Base-by-base conservation (phyloP, 1,140 invertebrate species). In the Phymastichus coffea region DNA sequence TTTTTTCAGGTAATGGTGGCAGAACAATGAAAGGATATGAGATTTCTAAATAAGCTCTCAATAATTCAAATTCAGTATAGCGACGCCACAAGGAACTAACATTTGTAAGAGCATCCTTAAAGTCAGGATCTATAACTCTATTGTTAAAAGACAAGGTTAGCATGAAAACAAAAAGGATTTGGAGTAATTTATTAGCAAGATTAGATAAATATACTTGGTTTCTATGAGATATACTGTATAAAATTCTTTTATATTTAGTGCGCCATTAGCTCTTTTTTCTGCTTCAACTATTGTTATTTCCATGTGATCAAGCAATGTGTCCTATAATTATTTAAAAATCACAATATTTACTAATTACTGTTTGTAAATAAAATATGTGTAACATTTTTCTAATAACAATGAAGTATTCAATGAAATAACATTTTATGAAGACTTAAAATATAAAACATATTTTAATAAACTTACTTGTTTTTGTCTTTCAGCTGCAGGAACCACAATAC, bases 171-270 rank as follows among this genome's bases (percentile, higher is more conserved):
- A n/a, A n/a, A n/a, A n/a, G n/a, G n/a, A n/a, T 61, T 57, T 23
- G 35, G n/a, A 1, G 35, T 44, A 22, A 43, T 43, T 43, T 37
- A 49, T 51, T 51, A 47, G 28, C 25, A 37, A 52, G 38, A 15
- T 26, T 35, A 20, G 19, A 33, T 44, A 43, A 25, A 82, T 83
- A 82, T 79, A 90, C 88, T 88, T 92, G 55, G 89, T 87, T 83
- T 93, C 90, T 68, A 93, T 87, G 68, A 92, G 81, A 78, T 93
- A 93, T 6, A 92, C 90, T 9, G 88, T 91, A 73, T 88, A 92
- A 77, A 88, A 90, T 73, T 93, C 91, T 71, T 89, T 82, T 61
- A 92, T 83, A 75, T 92, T 91, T 55, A 93, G 80, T 1, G 89
- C 85, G 40, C 88, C 86, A 74, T 89, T 90, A 17, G 87, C 86